These are phyloP conservation scores for Torymus auratus DNA, from an alignment of 2,888 invertebrate species.

Conservation along the genomic window DNA sequence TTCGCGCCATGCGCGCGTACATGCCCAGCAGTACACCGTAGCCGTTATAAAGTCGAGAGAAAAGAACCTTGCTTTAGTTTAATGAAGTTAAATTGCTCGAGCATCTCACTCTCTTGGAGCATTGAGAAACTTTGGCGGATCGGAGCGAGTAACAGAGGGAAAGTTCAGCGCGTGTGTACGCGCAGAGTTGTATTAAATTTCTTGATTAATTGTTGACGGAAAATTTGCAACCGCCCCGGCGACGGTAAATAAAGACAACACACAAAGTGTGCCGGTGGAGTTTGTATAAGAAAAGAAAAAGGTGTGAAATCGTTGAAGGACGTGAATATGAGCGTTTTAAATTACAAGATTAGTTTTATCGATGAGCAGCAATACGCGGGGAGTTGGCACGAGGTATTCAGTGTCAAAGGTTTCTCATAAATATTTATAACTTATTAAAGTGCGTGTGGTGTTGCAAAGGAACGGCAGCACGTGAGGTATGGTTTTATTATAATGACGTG, in stretches of 20 bases:
- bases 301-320: too few species aligned
- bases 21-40: background rate
- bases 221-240: background rate
- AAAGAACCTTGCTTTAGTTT: constrained; percentile 25
- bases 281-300: too few species aligned
- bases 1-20: background rate
- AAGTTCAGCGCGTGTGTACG: background rate
- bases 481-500: background rate
- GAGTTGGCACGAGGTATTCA: background rate
- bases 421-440: background rate
- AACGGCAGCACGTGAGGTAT: background rate
- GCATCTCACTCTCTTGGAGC: background rate
- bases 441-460: background rate
- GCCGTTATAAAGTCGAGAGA: background rate
- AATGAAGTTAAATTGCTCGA: constrained; percentile 45
- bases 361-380: background rate
- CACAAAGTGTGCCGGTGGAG: too few species aligned
- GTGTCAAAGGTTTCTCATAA: background rate
- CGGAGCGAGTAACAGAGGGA: constrained; percentile 1
- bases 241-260: too few species aligned
- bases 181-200: constrained; percentile 35
- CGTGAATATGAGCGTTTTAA: too few species aligned
- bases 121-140: constrained; percentile 33
- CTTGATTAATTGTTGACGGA: constrained; percentile 35
- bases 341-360: too few species aligned